Evolutionary conservation across 2,888 invertebrate species (phyloP), one percentile per base, ranked within the genome.

Genomic region (Cybosia mesomella): DNA sequence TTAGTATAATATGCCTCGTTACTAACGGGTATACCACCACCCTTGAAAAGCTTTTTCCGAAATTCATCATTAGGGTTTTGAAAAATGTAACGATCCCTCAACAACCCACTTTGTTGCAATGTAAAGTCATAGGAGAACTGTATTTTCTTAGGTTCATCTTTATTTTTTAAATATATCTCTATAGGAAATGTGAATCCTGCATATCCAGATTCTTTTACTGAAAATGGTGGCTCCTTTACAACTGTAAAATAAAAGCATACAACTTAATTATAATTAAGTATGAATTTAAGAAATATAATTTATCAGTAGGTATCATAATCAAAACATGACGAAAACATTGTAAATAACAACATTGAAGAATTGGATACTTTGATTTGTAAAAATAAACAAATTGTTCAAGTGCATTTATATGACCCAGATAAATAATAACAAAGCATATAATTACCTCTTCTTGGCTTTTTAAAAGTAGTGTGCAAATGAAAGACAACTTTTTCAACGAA

Each of bases 401-500:
- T 13, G 28, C 11, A 28, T 28, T 1, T 1, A 21, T 18, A 53
- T 8, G 28, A 36, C 8, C 28, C 3, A 54, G 11, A 34, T 22
- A 53, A 13, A n/a, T 58, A 32, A 18, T 49, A 58, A 49, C 21
- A 49, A 34, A 2, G 34, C 1, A 18, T 64, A 61, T 54, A 60
- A 21, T 94, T 96, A 98, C 98, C 97, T 96, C 99, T 95, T 93
- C 97, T 98, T 58, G 99, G 98, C 85, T 98, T 98, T 15, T 97
- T 97, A 95, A 99, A 99, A 62, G 98, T 98, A 75, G 98, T 97
- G 86, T 99, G 99, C 66, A 99, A 95, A 86, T 97, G 95, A 88
- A 99, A 99, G 34, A 99, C 97, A 75, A 98, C 97, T 96, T 98
- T 98, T 72, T 99, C 99, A 68, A 99, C 97, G 95, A 98, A 99